Base-by-base conservation (phyloP, 2,888 invertebrate genomes). In the Ryuthela nishihirai region DNA sequence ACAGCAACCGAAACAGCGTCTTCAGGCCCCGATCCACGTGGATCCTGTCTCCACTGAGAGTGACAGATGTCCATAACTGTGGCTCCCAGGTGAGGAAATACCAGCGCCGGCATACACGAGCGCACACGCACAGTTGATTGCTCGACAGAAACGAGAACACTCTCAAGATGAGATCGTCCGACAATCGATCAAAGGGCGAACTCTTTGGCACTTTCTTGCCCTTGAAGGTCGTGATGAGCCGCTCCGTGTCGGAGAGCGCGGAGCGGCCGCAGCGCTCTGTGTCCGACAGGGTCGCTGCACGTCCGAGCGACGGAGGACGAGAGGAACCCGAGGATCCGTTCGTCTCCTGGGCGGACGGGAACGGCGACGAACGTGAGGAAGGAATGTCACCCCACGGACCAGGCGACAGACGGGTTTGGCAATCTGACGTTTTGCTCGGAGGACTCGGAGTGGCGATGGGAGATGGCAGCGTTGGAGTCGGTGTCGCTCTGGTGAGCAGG, bases 1-100 rank as follows among this genome's bases (percentile, higher is more conserved):
- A 64, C 26, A 65, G 40, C 21, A 65, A 64, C 9, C 64, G 34
- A 34, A 65, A 64, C 12, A 65, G 69, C 35, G 74, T 72, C 61
- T 71, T 72, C 50, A 78, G 76, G 5, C 85, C 85, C 66, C 80
- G 79, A 74, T 87, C 86, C 2, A 83, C 84, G 68, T 81, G 79
- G 7, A 81, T 72, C 41, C 74, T 71, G 65, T 79, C 82, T 38
- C 83, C 83, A 48, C 81, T 79, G 40, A 87, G 73, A 23, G 79
- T 79, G 44, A 87, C 82, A 36, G 79, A 79, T 64, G 83, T 80
- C 88, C 88, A 89, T 20, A 89, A 75, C 5, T 79, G 74, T 0
- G 88, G 87, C 34, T 84, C 83, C 88, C 88, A 88, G 36, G 84
- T 85, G 26, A 88, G 76, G 64, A 82, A 79, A 74, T 87, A 85